A percentile compares a stretch with the other conserved stretches of the same genome.
Evolutionary conservation across 2,888 invertebrate species (phyloP).

Genomic region (Pasiphila rectangulata): DNA sequence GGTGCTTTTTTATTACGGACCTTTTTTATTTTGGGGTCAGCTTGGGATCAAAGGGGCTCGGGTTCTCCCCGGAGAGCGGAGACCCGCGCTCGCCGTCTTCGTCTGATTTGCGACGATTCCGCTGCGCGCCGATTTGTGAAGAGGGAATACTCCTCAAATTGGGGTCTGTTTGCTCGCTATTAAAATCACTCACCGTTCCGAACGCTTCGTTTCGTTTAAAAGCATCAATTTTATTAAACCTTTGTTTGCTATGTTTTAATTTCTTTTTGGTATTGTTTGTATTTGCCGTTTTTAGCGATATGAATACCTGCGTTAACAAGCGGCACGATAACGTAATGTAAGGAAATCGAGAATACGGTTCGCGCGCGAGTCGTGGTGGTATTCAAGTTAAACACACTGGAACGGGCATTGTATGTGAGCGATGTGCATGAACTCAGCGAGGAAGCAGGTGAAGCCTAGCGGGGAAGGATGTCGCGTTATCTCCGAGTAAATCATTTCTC

Average conservation of each 20-base stretch:
- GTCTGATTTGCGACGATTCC: slow-evolving; percentile 76
- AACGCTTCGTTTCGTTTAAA: slow-evolving; percentile 52
- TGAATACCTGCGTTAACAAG: slow-evolving; percentile 33
- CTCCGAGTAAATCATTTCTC: slow-evolving; percentile 69
- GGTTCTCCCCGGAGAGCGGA: slow-evolving; percentile 69
- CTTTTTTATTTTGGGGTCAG: slow-evolving; percentile 82
- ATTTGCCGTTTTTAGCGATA: slow-evolving; percentile 31
- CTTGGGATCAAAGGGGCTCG: slow-evolving; percentile 79
- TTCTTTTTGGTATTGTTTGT: slow-evolving; percentile 38
- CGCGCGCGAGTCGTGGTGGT: slow-evolving; percentile 33
- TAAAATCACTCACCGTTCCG: slow-evolving; percentile 73
- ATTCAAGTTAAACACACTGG: slow-evolving; percentile 44
- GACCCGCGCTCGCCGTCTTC: slow-evolving; percentile 49
- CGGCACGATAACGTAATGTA: slow-evolving; percentile 29
- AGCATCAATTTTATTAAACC: slow-evolving; percentile 50
- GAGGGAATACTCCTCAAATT: slow-evolving; percentile 75
- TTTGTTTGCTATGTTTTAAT: slow-evolving; percentile 43
- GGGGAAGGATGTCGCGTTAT: slow-evolving; percentile 51
- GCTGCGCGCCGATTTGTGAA: slow-evolving; percentile 76
- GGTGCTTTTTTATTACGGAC: slow-evolving; percentile 79
- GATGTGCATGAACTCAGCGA: slow-evolving; percentile 59
- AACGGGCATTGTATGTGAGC: slow-evolving; percentile 54
- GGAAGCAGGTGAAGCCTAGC: slow-evolving; percentile 41
- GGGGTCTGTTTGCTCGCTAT: slow-evolving; percentile 73
- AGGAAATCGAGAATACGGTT: slow-evolving; percentile 31